Evolutionary conservation across 2,113 vertebrate genomes (phyloP), one percentile per base, ranked within the genome.

Genomic region (Entelurus aequoreus): DNA sequence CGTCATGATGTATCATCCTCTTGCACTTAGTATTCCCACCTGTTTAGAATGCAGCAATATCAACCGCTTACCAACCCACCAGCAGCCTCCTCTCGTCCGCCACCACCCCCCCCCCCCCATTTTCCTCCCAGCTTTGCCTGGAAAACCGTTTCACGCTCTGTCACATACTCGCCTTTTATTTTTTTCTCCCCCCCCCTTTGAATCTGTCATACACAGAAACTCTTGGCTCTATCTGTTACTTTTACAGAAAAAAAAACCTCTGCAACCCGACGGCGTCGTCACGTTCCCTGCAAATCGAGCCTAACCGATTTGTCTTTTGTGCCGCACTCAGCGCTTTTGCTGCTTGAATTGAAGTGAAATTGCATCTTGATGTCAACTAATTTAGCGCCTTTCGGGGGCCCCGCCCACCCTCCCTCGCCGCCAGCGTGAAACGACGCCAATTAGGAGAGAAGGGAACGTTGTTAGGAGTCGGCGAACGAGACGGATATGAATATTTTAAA

Each of bases 71-170:
- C 71, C 76, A 76, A 72, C 78, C 76, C 70, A 70, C 75, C 75
- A 71, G n/a, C 68, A 72, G 67, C 66, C 74, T 74, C 72, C 37
- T 64, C 60, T 54, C 28, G 3, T n/a, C n/a, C n/a, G n/a, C n/a
- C n/a, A 28, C 28, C 28, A 3, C n/a, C n/a, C n/a, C n/a, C n/a
- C n/a, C 28, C 28, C 28, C 28, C 28, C 19, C 19, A 19, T 28
- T 28, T 28, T 28, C 28, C 71, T 76, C 74, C 72, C 69, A 16
- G 69, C 62, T 75, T 71, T 74, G 73, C 77, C 72, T 77, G 47
- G 69, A 48, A 62, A 84, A 80, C 76, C 74, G 79, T 74, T 82
- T 84, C 78, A 79, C 65, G 66, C 68, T 77, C 72, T 74, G 81
- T 80, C 77, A 77, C 72, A 58, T 63, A 68, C 37, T 28, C 4